Evolutionary conservation across 2,797 vertebrate genomes (phyloP).

Genomic region (Tiaroga cobitis): DNA sequence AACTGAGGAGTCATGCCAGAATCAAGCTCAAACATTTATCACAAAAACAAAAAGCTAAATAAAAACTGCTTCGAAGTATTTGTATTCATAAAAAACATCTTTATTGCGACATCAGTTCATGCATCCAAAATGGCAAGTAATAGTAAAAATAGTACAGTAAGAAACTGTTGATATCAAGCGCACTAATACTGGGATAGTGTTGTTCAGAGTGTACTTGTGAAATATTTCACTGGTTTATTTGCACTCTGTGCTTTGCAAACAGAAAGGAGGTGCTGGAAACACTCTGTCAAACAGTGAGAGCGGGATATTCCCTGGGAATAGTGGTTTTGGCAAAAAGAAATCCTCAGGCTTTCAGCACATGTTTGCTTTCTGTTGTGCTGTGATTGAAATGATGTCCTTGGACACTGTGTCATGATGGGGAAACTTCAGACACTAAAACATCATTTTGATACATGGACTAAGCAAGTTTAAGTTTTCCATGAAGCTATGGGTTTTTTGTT

Average conservation of each 20-base stretch:
- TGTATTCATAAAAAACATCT: neutral
- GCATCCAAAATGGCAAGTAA: neutral
- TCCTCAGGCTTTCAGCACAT: slow-evolving; percentile 14
- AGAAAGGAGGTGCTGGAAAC: slow-evolving; percentile 25
- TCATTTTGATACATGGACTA: neutral
- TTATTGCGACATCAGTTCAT: neutral
- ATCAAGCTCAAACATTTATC: neutral
- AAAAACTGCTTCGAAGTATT: neutral
- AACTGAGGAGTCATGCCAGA: neutral
- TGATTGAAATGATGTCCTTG: slow-evolving; percentile 22
- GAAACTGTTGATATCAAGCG: neutral
- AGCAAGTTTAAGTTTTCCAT: slow-evolving; percentile 8
- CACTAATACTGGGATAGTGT: neutral
- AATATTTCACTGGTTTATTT: slow-evolving; percentile 26
- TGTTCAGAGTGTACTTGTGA: slow-evolving; percentile 24
- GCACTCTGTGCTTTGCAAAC: slow-evolving; percentile 58
- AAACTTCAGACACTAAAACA: slow-evolving; percentile 8
- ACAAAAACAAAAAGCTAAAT: neutral
- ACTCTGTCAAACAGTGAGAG: neutral
- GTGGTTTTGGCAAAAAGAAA: slow-evolving; percentile 32
- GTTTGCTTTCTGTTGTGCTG: slow-evolving; percentile 29
- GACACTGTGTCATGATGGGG: neutral
- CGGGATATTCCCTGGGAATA: slow-evolving; percentile 18
- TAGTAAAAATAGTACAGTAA: neutral
- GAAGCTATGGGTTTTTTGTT: neutral